A percentile compares a stretch with the other conserved stretches of the same genome.
phyloP scores from a whole-genome alignment of 2,888 invertebrate genomes.

The Papilio gigon region DNA sequence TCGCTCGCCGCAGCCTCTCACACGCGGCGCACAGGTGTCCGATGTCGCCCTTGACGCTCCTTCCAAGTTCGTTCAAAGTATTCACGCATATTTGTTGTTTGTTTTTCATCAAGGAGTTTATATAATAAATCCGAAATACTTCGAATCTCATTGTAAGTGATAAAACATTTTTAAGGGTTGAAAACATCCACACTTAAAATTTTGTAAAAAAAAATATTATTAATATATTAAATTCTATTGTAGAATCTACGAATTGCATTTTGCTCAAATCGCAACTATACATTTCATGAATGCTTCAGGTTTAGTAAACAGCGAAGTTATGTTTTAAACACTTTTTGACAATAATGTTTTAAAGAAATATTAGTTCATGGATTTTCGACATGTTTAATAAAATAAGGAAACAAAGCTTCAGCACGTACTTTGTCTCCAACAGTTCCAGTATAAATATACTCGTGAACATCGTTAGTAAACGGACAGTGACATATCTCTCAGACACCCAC shows the following conservation, averaged over 20 bases:
- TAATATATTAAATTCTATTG: too few species aligned
- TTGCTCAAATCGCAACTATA: too few species aligned
- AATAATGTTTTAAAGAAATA: not conserved
- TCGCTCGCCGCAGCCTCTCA: slow-evolving; percentile 66
- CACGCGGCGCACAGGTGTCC: slow-evolving; percentile 81
- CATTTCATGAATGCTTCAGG: too few species aligned
- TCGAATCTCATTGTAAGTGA: not conserved
- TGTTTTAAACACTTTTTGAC: too few species aligned
- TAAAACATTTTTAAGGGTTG: not conserved
- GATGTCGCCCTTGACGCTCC: slow-evolving; percentile 78
- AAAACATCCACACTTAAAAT: not conserved
- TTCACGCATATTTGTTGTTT: slow-evolving; percentile 46
- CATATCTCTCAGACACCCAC: slow-evolving; percentile 39
- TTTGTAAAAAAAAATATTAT: too few species aligned
- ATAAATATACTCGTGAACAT: slow-evolving; percentile 16
- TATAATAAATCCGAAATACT: not conserved
- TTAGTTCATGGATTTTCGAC: not conserved
- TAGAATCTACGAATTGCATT: not conserved
- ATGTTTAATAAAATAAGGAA: not conserved
- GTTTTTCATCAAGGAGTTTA: slow-evolving; percentile 3
- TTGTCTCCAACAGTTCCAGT: not conserved
- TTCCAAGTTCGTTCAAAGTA: slow-evolving; percentile 67
- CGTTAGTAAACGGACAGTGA: slow-evolving; percentile 31
- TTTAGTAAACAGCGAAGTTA: not conserved
- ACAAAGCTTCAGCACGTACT: not conserved